A percentile compares a stretch with the other conserved stretches of the same genome.
Evolutionary conservation across 2,888 invertebrate species (phyloP).

Genomic region (Protonemura montana): DNA sequence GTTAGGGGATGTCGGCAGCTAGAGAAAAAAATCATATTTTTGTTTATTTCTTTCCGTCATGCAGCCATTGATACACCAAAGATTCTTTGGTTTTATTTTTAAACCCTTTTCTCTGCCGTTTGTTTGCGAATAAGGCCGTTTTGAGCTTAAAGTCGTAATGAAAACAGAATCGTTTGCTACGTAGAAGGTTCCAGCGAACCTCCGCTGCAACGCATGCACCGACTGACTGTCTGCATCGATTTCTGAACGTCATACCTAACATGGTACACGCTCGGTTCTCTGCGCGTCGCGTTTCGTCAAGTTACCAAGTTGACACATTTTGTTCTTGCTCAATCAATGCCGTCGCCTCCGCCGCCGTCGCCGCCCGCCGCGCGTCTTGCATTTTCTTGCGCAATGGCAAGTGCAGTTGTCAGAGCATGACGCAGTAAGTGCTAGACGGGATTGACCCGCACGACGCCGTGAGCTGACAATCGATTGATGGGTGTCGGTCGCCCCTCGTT

Average conservation of each 20-base stretch:
- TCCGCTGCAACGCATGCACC: neutral
- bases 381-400: constrained; percentile 47
- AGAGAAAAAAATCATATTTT: neutral
- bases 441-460: constrained; percentile 50
- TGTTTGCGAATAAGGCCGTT: neutral
- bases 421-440: constrained; percentile 42
- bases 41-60: neutral
- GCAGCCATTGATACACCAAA: neutral
- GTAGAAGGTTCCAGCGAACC: neutral
- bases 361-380: constrained; percentile 38
- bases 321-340: constrained; percentile 16
- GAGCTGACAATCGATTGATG: constrained; percentile 63
- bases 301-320: constrained; percentile 16
- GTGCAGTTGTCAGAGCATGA: constrained; percentile 42
- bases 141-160: no score
- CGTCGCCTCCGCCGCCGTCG: neutral
- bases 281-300: neutral
- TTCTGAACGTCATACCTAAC: neutral
- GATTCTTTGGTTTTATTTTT: neutral
- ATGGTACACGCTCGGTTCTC: neutral
- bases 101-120: neutral
- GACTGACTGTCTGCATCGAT: neutral
- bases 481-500: constrained; percentile 55
- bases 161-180: neutral
- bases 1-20: neutral